Evolutionary conservation across 2,888 invertebrate species (phyloP).

Genomic region (Tethea ocularis): DNA sequence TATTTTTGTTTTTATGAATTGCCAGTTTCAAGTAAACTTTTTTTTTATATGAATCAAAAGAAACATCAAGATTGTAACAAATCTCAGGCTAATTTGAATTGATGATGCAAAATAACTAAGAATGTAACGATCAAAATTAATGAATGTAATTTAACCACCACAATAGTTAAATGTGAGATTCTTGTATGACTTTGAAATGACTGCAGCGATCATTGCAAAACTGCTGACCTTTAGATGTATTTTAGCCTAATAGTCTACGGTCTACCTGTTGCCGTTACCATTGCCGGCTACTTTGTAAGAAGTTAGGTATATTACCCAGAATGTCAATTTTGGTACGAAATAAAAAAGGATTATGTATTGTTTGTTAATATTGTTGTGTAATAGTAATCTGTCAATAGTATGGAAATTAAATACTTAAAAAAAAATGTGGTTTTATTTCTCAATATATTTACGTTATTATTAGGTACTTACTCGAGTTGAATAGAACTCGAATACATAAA

Average conservation of each 20-base stretch:
- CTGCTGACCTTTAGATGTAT: not conserved
- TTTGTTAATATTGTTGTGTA: too few species aligned
- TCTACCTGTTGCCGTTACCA: not conserved
- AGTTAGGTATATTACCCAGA: not conserved
- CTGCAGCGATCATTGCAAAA: constrained; percentile 1
- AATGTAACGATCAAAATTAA: not conserved
- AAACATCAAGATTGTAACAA: not conserved
- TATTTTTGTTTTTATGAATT: not conserved
- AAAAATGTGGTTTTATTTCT: too few species aligned
- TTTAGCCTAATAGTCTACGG: not conserved
- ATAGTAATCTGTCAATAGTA: too few species aligned
- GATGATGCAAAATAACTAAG: not conserved
- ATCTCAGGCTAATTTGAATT: not conserved
- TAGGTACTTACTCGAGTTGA: too few species aligned
- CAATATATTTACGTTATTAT: too few species aligned
- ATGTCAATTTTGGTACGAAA: too few species aligned
- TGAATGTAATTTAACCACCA: constrained; percentile 1
- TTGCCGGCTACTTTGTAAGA: not conserved
- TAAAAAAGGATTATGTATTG: too few species aligned
- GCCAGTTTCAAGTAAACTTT: not conserved
- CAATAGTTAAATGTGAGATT: constrained; percentile 3
- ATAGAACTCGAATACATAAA: too few species aligned
- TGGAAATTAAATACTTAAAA: too few species aligned
- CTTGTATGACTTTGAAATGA: not conserved
- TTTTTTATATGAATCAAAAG: not conserved